Evolutionary conservation across 2,797 vertebrate genomes (phyloP).

Genomic region (Odontamblyopus rebecca): DNA sequence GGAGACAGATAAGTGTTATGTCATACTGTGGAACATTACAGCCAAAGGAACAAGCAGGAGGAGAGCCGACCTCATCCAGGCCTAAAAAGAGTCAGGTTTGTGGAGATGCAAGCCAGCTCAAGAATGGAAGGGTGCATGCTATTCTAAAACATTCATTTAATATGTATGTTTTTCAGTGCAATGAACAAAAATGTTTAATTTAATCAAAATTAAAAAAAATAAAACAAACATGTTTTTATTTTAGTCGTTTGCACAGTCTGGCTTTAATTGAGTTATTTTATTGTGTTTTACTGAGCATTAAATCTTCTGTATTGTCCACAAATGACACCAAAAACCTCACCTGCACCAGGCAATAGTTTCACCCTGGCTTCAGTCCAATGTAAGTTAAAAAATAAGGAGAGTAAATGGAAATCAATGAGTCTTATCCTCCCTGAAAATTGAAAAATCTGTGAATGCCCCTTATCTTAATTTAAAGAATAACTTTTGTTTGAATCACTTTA

Average conservation of each 20-base stretch:
- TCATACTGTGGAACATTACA: no score
- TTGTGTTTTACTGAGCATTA: neutral
- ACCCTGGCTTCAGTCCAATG: conserved; percentile 32
- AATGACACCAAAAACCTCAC: neutral
- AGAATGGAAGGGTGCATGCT: no score
- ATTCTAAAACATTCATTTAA: no score
- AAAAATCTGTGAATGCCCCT: conserved; percentile 43
- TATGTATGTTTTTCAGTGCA: no score
- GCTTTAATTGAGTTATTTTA: neutral
- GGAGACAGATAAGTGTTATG: no score
- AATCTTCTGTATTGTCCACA: neutral
- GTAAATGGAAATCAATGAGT: conserved; percentile 45
- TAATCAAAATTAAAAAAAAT: no score
- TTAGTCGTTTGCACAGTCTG: neutral
- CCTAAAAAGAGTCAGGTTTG: no score
- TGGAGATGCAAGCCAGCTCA: no score
- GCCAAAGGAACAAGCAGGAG: no score
- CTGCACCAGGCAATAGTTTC: neutral
- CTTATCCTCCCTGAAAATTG: conserved; percentile 36
- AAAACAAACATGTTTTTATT: no score
- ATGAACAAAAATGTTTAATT: no score
- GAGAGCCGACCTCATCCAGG: no score
- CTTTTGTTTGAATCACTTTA: conserved; percentile 22
- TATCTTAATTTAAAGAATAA: conserved; percentile 45
- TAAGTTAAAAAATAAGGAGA: conserved; percentile 24